A percentile compares a stretch with the other conserved stretches of the same genome.
phyloP scores from a whole-genome alignment of 2,888 invertebrate species.

The Lamellibrachia satsuma region DNA sequence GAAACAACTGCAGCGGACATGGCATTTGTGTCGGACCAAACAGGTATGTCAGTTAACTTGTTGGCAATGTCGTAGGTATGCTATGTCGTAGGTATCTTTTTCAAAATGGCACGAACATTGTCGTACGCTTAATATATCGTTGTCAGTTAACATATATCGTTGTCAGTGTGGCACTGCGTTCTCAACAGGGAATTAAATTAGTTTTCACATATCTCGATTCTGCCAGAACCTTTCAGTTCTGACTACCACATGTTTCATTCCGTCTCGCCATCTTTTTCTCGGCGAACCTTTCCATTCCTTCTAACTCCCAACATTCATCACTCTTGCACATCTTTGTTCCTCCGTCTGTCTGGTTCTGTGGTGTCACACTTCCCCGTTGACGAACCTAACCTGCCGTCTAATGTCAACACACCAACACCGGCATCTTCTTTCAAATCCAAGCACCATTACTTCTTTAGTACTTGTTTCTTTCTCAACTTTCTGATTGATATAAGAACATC shows the following conservation, averaged over 20 bases:
- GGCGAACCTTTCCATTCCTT: too few species aligned
- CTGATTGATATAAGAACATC: not conserved
- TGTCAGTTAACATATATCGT: not conserved
- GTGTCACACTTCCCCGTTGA: too few species aligned
- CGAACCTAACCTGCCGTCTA: too few species aligned
- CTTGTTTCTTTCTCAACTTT: not conserved
- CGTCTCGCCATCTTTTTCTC: too few species aligned
- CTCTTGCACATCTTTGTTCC: not conserved
- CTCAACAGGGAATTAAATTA: not conserved
- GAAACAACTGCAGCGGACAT: constrained; percentile 30
- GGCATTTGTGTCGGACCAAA: constrained; percentile 35
- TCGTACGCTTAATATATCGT: not conserved
- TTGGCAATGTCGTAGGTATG: not conserved
- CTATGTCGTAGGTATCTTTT: not conserved
- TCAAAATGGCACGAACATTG: not conserved
- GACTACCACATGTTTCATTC: not conserved
- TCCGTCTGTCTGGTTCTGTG: not conserved
- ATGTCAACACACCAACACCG: not conserved
- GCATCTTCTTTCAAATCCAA: not conserved
- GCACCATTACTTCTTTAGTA: not conserved
- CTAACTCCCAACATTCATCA: not conserved
- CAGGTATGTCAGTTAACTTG: constrained; percentile 20
- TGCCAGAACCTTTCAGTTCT: not conserved
- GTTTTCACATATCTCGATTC: not conserved
- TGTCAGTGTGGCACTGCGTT: not conserved